phyloP scores from a whole-genome alignment of 2,797 vertebrate species.

The Vultur gryphus region DNA sequence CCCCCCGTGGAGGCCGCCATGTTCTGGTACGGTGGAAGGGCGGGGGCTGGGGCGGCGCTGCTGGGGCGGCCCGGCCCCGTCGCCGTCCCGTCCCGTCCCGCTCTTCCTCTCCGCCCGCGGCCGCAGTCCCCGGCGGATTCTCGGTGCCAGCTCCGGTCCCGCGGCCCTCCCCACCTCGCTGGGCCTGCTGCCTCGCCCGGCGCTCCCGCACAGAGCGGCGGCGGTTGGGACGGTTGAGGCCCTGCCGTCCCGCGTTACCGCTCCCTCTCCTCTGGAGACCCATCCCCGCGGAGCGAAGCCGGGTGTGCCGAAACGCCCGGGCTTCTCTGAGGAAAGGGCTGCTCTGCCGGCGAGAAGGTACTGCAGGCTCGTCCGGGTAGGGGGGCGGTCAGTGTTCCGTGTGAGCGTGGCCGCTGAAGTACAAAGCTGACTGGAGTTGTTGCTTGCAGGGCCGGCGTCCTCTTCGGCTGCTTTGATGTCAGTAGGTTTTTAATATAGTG shows the following conservation, averaged over 20 bases:
- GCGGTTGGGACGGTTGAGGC: no score
- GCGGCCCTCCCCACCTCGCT: no score
- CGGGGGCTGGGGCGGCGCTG: no score
- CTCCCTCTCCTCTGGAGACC: not conserved
- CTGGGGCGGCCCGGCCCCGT: no score
- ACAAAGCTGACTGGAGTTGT: accelerated
- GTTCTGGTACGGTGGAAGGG: not conserved
- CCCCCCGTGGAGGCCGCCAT: not conserved
- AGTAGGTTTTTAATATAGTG: not conserved
- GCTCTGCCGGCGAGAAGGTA: not conserved
- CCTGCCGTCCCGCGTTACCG: no score
- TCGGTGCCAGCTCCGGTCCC: no score
- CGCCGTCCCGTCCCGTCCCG: no score
- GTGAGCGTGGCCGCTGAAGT: accelerated
- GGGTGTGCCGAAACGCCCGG: not conserved
- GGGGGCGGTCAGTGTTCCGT: accelerated
- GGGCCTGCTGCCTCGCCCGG: no score
- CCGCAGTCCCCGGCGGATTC: not conserved
- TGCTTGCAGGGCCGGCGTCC: not conserved
- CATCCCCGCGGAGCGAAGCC: no score
- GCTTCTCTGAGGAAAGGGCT: not conserved
- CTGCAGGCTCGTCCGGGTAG: not conserved
- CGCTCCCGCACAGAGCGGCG: not conserved
- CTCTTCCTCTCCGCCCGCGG: no score
- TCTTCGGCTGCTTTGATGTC: not conserved